Evolutionary conservation across 2,888 invertebrate species (phyloP).

Genomic region (Corbicula japonica): DNA sequence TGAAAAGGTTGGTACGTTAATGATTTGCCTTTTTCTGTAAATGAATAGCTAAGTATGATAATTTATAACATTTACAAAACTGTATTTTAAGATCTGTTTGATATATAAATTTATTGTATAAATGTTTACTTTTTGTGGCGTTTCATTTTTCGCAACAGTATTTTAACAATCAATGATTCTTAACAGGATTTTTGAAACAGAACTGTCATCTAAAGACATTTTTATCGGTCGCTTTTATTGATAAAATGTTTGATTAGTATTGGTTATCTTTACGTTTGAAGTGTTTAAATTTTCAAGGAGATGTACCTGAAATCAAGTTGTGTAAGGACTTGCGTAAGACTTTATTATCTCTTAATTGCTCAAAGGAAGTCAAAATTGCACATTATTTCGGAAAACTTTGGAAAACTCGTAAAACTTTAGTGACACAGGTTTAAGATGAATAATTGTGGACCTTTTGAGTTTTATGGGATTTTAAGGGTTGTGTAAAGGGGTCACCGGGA

Average conservation of each 20-base stretch:
- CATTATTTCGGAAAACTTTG: no score
- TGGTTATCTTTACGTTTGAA: conserved; percentile 35
- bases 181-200: conserved; percentile 20
- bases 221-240: conserved; percentile 26
- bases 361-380: conserved; percentile 5
- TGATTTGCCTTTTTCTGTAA: no score
- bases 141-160: not conserved
- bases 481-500: conserved; percentile 10
- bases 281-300: conserved; percentile 31
- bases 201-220: conserved; percentile 18
- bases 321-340: conserved; percentile 27
- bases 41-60: no score
- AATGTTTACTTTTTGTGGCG: not conserved
- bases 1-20: no score
- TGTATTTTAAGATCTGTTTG: no score
- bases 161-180: conserved; percentile 14
- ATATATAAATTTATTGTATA: no score
- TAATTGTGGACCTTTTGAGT: not conserved
- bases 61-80: no score
- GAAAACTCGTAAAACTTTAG: conserved; percentile 24
- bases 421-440: not conserved
- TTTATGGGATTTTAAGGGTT: conserved; percentile 34
- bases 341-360: conserved; percentile 35
- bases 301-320: conserved; percentile 29
- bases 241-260: conserved; percentile 36